Conservation (phyloP, 2,888 invertebrate species). For the Philhelius pedissequus region DNA sequence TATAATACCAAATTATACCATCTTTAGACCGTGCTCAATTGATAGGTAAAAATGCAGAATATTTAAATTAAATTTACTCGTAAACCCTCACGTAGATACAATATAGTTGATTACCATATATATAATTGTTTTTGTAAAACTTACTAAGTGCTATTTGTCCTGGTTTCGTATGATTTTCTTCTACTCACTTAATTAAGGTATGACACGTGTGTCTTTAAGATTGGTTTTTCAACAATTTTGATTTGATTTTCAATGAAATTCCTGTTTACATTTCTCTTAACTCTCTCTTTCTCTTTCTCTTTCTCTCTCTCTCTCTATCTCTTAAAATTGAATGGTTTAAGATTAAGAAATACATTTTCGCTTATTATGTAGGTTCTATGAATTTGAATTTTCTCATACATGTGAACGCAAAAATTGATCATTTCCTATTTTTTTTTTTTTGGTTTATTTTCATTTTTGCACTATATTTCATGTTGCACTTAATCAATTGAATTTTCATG, state of each 20-base stretch:
- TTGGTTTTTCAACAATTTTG: conserved; percentile 7
- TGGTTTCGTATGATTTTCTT: conserved; percentile 28
- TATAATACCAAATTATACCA: conserved; percentile 55
- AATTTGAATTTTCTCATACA: conserved; percentile 36
- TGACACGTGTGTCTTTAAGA: conserved; percentile 10
- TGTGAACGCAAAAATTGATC: conserved; percentile 39
- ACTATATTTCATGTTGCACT: conserved; percentile 64
- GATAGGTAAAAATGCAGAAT: conserved; percentile 72
- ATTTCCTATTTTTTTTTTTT: conserved; percentile 24
- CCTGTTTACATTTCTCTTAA: not conserved
- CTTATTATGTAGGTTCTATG: conserved; percentile 47
- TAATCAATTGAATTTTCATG: conserved; percentile 34
- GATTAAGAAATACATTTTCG: not conserved
- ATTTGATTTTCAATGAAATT: conserved; percentile 2
- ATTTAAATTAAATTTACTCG: conserved; percentile 38
- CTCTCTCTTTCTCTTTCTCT: conserved; percentile 20
- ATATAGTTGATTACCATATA: conserved; percentile 1
- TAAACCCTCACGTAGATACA: conserved; percentile 61
- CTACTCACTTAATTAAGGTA: conserved; percentile 24
- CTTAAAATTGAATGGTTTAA: conserved; percentile 39
- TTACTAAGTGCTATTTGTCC: conserved; percentile 48
- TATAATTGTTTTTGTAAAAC: conserved; percentile 50
- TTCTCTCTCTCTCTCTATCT: conserved; percentile 15
- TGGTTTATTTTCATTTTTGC: conserved; percentile 17
- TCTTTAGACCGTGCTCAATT: conserved; percentile 72